Evolutionary conservation across 2,797 vertebrate genomes (phyloP).

Genomic region (Margarornis squamiger): DNA sequence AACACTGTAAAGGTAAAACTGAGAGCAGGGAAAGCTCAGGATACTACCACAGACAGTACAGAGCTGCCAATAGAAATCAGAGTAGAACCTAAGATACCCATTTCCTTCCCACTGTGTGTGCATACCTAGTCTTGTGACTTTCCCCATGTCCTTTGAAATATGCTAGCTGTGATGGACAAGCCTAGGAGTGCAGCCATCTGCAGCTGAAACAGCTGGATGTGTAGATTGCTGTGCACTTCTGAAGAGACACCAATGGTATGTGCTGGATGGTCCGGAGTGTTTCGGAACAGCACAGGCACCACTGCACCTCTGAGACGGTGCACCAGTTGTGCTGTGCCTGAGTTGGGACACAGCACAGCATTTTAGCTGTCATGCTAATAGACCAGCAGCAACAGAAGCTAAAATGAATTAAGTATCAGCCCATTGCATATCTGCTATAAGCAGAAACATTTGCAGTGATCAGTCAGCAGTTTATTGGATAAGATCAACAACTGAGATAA

Average conservation of each 20-base stretch:
- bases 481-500: constrained; percentile 58
- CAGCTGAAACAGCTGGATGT: not conserved
- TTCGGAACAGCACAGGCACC: not conserved
- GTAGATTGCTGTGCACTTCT: not conserved
- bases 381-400: not conserved
- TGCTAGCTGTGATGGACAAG: not conserved
- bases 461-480: constrained; percentile 60
- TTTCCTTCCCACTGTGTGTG: not conserved
- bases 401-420: not conserved
- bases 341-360: not conserved
- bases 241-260: not conserved
- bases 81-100: not conserved
- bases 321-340: not conserved
- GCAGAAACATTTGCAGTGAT: constrained; percentile 50
- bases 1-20: not conserved
- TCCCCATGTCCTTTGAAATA: not conserved
- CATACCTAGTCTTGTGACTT: not conserved
- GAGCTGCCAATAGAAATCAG: not conserved
- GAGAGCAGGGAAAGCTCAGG: not conserved
- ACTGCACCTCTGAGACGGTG: not conserved
- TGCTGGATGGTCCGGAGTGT: not conserved
- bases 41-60: not conserved
- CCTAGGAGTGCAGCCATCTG: not conserved
- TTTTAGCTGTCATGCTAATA: not conserved
- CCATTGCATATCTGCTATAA: not conserved